A percentile compares a stretch with the other conserved stretches of the same genome.
phyloP scores from a whole-genome alignment of 2,113 vertebrate genomes.

The Struthio camelus region DNA sequence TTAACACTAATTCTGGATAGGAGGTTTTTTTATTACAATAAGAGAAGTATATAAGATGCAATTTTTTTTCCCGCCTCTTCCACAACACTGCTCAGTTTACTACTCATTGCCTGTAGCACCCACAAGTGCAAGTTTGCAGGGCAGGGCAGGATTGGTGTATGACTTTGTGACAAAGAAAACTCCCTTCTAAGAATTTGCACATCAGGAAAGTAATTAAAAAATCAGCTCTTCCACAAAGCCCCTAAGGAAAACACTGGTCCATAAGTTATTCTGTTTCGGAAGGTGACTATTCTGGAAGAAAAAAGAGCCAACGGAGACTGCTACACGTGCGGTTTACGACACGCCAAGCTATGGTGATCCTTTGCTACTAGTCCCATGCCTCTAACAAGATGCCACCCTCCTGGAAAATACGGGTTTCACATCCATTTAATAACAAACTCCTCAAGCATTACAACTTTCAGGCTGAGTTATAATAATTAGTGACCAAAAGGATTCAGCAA shows the following conservation, averaged over 20 bases:
- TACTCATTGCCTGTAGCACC: neutral
- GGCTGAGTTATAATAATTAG: neutral
- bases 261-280: neutral
- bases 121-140: neutral
- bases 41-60: neutral
- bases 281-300: neutral
- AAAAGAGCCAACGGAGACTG: neutral
- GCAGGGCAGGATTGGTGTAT: neutral
- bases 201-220: neutral
- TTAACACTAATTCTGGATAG: neutral
- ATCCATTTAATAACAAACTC: neutral
- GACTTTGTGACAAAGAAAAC: neutral
- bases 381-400: neutral
- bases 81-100: neutral
- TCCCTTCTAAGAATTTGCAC: neutral
- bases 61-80: neutral
- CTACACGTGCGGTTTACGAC: neutral
- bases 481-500: neutral
- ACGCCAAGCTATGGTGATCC: neutral
- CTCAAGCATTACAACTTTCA: neutral
- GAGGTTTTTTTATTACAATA: neutral
- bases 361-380: neutral
- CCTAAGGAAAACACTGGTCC: neutral
- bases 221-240: conserved; percentile 22
- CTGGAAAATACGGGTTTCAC: neutral